Conservation (phyloP, 2,888 invertebrate species). For the Hirudinaria manillensis region DNA sequence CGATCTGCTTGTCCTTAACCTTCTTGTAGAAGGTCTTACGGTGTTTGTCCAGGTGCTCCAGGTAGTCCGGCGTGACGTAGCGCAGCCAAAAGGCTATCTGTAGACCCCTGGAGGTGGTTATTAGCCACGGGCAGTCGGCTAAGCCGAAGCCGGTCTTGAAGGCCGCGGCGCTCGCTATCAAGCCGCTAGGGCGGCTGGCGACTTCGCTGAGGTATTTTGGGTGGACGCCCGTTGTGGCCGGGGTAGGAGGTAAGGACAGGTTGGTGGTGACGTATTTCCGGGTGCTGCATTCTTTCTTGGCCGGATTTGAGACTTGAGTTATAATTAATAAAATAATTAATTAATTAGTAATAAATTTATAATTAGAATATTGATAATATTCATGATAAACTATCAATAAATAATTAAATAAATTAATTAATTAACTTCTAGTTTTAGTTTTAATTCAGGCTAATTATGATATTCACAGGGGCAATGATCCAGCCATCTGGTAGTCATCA, state of each 20-base stretch:
- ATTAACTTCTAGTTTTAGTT: too few relatives aligned
- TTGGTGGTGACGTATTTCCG: not conserved
- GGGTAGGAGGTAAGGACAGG: not conserved
- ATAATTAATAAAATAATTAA: too few relatives aligned
- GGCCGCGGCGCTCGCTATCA: not conserved
- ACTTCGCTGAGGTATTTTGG: not conserved
- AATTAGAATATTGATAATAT: too few relatives aligned
- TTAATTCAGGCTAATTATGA: too few relatives aligned
- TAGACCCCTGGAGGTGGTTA: conserved; percentile 1
- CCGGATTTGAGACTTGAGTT: too few relatives aligned
- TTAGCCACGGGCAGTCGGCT: not conserved
- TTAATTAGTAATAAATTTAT: too few relatives aligned
- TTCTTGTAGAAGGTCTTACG: not conserved
- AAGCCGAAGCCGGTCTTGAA: not conserved
- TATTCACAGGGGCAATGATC: too few relatives aligned
- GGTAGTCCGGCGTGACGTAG: conserved; percentile 13
- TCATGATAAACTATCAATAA: too few relatives aligned
- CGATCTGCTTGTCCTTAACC: not conserved
- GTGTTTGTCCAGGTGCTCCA: not conserved
- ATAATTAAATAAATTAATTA: too few relatives aligned
- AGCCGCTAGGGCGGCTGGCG: not conserved
- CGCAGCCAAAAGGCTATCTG: not conserved
- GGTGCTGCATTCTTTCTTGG: not conserved
- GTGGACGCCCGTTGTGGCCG: not conserved
- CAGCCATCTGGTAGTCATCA: not conserved